Evolutionary conservation across 2,797 vertebrate species (phyloP), one percentile per base, ranked within the genome.

Genomic region (Diplodus puntazzo): DNA sequence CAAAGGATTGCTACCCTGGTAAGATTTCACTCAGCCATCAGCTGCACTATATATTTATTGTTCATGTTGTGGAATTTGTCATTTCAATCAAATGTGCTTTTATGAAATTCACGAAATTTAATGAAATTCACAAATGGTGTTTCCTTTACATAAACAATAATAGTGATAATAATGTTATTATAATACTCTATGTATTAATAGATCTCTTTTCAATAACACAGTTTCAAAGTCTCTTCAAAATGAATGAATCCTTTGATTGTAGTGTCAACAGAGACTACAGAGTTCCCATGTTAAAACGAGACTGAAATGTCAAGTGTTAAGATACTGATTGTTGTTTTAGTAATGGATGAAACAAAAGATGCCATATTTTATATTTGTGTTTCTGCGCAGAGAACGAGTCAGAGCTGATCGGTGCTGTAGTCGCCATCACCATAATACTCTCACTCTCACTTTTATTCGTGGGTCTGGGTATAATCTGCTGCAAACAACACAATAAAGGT

Each of bases 1-100:
- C 87, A 52, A 89, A 81, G 72, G 62, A 89, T 18, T 95, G 94
- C 57, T 74, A 80, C 63, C 11, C 58, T 62, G 91, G 93, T 94
- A 83, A 75, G 73, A 16, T 5, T 34, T 76, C 1, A 65, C 12
- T n/a, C 0, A 4, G 11, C 8, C 17, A n/a, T 50, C 5, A 39
- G 4, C 13, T 57, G 0, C 0, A 30, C 4, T 23, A 0, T 1
- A 6, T 66, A n/a, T 6, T 72, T 23, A 9, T 18, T 46, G 9
- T 16, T 4, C 8, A 34, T 60, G 2, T 61, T 42, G 7, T 57
- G 2, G 34, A 68, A 17, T 21, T 4, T 46, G 3, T 12, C 9
- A 46, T 71, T 69, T 69, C 25, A 69, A 48, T 25, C 46, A 72
- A 4, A 39, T 59, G 0, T 16, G 3, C 1, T 18, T 11, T 74